These are phyloP conservation scores for Ciconia maguari DNA, from an alignment of 2,113 vertebrate genomes.

Conservation along the genomic window DNA sequence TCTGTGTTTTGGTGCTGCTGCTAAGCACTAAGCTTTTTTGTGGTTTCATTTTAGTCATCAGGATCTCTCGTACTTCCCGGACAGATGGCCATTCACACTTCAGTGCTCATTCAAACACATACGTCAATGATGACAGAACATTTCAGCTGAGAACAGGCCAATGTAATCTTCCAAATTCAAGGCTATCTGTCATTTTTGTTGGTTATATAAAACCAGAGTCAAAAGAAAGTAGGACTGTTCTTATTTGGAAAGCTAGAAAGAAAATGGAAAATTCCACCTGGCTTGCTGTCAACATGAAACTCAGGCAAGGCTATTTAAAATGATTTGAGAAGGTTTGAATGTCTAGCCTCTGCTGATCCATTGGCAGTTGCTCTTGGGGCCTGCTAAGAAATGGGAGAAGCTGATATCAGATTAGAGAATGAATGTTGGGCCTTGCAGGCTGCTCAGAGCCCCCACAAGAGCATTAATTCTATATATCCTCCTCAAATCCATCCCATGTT, in stretches of 20 bases:
- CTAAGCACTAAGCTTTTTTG: background rate
- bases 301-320: background rate
- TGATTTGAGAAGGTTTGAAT: constrained; percentile 2
- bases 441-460: background rate
- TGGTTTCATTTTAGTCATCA: constrained; percentile 52
- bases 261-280: constrained; percentile 53
- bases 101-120: constrained; percentile 69
- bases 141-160: constrained; percentile 68
- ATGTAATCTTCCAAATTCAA: constrained; percentile 62
- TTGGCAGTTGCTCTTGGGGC: background rate
- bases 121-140: constrained; percentile 71
- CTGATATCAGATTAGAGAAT: background rate
- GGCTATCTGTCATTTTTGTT: constrained; percentile 70
- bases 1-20: background rate
- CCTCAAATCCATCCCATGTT: background rate
- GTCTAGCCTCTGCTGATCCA: constrained; percentile 9
- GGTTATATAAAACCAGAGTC: constrained; percentile 63
- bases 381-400: constrained; percentile 11
- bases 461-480: background rate
- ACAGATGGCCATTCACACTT: constrained; percentile 74
- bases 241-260: constrained; percentile 3
- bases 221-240: constrained; percentile 26
- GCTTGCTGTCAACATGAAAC: background rate
- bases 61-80: constrained; percentile 54
- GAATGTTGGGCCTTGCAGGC: background rate